A percentile compares a stretch with the other conserved stretches of the same genome.
Evolutionary conservation across 2,797 vertebrate species (phyloP).

Genomic region (Malacoraja senta): DNA sequence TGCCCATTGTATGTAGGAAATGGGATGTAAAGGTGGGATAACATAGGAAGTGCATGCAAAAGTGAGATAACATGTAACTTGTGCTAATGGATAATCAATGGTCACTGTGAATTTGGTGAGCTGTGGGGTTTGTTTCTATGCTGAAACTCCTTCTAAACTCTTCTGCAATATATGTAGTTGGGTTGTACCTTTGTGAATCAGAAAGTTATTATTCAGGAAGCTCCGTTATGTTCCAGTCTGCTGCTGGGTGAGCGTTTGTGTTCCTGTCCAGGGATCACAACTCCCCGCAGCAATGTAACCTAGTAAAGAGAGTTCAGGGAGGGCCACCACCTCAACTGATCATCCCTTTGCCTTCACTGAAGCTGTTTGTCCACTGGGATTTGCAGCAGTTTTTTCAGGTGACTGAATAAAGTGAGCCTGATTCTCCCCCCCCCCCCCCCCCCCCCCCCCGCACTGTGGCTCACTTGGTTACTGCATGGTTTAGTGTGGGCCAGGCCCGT

Average conservation of each 20-base stretch:
- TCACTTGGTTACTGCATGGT: neutral
- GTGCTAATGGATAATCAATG: too few species aligned
- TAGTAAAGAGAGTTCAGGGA: neutral
- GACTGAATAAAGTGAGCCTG: neutral
- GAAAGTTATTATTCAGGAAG: neutral
- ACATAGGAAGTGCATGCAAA: too few species aligned
- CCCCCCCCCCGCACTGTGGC: neutral
- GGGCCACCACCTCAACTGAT: too few species aligned
- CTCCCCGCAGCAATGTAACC: neutral
- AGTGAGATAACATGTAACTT: too few species aligned
- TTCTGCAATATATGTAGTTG: neutral
- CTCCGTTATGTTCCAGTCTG: neutral
- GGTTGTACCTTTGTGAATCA: neutral
- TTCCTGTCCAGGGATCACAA: neutral
- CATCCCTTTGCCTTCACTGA: too few species aligned
- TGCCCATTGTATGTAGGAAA: too few species aligned
- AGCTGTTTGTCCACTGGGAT: too few species aligned
- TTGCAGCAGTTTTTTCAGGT: neutral
- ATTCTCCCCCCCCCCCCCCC: too few species aligned
- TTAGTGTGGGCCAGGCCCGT: neutral
- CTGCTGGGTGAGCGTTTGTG: neutral
- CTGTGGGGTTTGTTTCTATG: too few species aligned
- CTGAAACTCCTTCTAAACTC: neutral
- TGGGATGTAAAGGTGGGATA: too few species aligned
- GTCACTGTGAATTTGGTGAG: too few species aligned